Percentiles rank a stretch among this genome's conserved stretches.
Evolutionary conservation across 2,888 invertebrate genomes (phyloP).

Genomic region (Metellina segmentata): DNA sequence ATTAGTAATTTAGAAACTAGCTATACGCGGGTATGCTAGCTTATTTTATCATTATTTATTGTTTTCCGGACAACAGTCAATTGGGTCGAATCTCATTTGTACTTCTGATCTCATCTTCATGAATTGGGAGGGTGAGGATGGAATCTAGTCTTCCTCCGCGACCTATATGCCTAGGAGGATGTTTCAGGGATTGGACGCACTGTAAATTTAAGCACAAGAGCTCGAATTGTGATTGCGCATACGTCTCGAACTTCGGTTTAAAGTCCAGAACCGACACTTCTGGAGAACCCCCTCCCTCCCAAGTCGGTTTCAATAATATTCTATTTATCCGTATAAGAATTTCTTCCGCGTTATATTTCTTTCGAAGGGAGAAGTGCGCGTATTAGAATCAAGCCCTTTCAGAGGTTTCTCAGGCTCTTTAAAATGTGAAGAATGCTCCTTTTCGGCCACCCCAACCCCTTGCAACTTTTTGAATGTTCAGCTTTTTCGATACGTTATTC

Average conservation of each 20-base stretch:
- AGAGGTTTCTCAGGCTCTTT: conserved; percentile 43
- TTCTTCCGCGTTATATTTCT: conserved; percentile 22
- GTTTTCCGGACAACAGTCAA: conserved; percentile 71
- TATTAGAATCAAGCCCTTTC: conserved; percentile 16
- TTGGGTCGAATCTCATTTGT: conserved; percentile 63
- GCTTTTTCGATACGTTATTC: background rate
- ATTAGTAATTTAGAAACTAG: too few species aligned
- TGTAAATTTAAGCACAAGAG: background rate
- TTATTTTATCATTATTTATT: too few species aligned
- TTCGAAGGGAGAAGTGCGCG: background rate
- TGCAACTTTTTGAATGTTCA: conserved; percentile 20
- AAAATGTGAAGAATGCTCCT: conserved; percentile 47
- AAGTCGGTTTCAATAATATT: background rate
- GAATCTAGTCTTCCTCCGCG: background rate
- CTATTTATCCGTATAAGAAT: background rate
- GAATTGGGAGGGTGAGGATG: background rate
- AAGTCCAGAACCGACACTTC: background rate
- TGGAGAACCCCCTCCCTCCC: background rate
- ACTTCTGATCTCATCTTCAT: conserved; percentile 4
- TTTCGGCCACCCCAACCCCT: background rate
- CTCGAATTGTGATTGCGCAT: background rate
- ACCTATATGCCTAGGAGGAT: conserved; percentile 51
- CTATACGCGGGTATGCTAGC: too few species aligned
- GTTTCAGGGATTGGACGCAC: background rate
- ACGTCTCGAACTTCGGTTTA: background rate